Evolutionary conservation across 2,113 vertebrate genomes (phyloP).

Genomic region (Illadopsis cleaveri): DNA sequence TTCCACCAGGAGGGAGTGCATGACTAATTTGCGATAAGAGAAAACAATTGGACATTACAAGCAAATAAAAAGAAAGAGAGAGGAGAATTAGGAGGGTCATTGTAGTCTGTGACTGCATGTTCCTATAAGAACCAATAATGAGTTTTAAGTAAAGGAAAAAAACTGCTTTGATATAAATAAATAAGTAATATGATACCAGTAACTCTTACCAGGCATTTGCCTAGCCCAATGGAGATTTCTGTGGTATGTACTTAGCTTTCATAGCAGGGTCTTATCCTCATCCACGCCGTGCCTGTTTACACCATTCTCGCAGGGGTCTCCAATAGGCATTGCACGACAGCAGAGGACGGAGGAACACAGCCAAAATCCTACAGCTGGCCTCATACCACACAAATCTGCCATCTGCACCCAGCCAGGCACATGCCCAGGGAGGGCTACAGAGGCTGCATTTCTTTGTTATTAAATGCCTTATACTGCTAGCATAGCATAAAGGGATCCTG

Average conservation of each 20-base stretch:
- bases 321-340: background rate
- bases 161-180: slow-evolving; percentile 51
- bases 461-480: background rate
- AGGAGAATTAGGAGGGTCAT: background rate
- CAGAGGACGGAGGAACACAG: background rate
- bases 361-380: slow-evolving; percentile 39
- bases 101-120: background rate
- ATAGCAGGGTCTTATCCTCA: background rate
- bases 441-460: background rate
- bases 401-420: slow-evolving; percentile 17
- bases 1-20: slow-evolving; percentile 6
- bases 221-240: background rate
- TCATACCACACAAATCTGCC: background rate
- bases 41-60: slow-evolving; percentile 53
- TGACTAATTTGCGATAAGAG: background rate
- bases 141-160: background rate
- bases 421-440: background rate
- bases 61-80: background rate
- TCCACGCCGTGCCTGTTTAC: background rate
- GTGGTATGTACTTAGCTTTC: slow-evolving; percentile 34
- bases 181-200: background rate
- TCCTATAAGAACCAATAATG: background rate
- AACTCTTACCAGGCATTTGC: background rate
- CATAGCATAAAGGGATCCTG: background rate
- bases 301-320: background rate